These are phyloP conservation scores for Telenomus remus DNA, from an alignment of 1,140 invertebrate species.

Conservation along the genomic window DNA sequence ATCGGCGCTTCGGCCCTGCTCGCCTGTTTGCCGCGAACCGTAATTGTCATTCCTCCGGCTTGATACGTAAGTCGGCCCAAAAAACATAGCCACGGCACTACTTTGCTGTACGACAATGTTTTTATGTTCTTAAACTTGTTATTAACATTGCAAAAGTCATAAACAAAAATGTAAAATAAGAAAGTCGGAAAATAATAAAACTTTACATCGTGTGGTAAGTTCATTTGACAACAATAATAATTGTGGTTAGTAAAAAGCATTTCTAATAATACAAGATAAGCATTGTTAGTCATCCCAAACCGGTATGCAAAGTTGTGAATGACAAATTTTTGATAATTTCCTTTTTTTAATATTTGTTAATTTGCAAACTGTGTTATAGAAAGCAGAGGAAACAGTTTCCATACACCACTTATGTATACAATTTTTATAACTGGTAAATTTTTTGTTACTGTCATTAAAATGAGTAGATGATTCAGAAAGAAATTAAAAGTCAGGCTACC, in stretches of 20 bases:
- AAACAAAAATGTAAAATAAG: too few relatives aligned
- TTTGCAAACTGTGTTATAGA: too few relatives aligned
- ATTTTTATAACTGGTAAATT: constrained; percentile 3
- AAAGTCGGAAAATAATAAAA: too few relatives aligned
- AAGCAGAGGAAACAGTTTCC: background rate
- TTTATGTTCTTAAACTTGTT: constrained; percentile 47
- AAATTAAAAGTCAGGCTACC: too few relatives aligned
- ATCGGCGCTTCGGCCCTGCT: constrained; percentile 85
- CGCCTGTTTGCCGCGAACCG: constrained; percentile 84
- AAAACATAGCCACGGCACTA: constrained; percentile 80
- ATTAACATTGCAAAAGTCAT: background rate
- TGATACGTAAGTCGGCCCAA: constrained; percentile 83
- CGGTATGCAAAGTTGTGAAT: too few relatives aligned
- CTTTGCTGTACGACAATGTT: constrained; percentile 64
- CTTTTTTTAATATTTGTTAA: too few relatives aligned
- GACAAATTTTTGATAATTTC: background rate
- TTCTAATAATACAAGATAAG: too few relatives aligned
- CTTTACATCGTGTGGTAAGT: too few relatives aligned
- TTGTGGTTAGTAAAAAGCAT: too few relatives aligned
- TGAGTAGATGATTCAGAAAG: background rate
- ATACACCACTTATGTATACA: background rate
- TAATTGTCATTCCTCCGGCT: constrained; percentile 86
- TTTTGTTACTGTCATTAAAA: background rate
- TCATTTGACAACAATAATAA: too few relatives aligned
- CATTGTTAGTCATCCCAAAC: too few relatives aligned